Base-by-base conservation (phyloP, 2,113 vertebrate genomes). In the Cyphomyrus plagiostoma region DNA sequence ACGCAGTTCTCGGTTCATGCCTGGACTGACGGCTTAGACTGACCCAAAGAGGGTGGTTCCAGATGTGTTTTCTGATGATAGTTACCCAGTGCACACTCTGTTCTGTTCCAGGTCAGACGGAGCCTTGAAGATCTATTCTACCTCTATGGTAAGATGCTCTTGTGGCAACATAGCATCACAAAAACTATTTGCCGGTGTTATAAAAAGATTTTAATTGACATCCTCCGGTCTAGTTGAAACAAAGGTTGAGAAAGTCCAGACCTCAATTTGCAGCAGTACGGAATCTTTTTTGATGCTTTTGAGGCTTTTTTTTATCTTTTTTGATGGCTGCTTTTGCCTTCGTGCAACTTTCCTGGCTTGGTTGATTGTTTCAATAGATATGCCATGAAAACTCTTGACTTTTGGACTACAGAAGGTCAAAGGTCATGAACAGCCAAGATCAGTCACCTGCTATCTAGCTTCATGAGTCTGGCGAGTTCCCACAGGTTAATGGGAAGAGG, bases 41-140 rank as follows among this genome's bases (percentile, higher is more conserved):
- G 17, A 66, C 15, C 19, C 86, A 45, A 77, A 30, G 89, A 53
- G 62, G 77, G n/a, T 49, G 86, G 58, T 62, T 10, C 70, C 86
- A 83, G 50, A 62, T 90, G 89, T 56, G 23, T 48, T 30, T 83
- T 83, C 52, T 52, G n/a, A 52, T 17, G 46, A 46, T 88, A 48
- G 48, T 92, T 86, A 92, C 23, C 86, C 10, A 45, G 21, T 21
- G 62, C 62, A 70, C 49, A 17, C 35, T 93, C 50, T 95, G 77
- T 90, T 91, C 1, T 88, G 5, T 92, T 89, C 91, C 90, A 96
- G 96, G 95, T 96, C 62, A 92, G 95, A 56, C 89, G 89, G 70
- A 95, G 95, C 70, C 93, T 96, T 4, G 96, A 96, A 93, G 94
- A 96, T 91, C 93, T 96, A 6, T 95, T 96, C 91, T 96, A 95